A percentile compares a stretch with the other conserved stretches of the same genome.
phyloP scores from a whole-genome alignment of 92 coral and sea anemone genomes.

The Diadumene lineata region DNA sequence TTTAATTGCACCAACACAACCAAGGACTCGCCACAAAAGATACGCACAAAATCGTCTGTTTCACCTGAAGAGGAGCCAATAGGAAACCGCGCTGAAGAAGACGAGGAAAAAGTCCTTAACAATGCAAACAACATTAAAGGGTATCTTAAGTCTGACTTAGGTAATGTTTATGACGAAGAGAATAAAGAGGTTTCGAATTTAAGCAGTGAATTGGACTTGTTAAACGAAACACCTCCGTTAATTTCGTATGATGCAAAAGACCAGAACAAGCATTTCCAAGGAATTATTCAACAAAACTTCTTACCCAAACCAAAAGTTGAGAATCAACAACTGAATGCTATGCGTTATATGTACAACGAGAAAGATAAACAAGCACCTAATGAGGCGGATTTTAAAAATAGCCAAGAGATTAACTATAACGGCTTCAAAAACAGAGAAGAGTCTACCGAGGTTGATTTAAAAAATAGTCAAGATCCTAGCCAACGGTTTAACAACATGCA shows the following conservation, averaged over 20 bases:
- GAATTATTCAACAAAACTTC: conserved; percentile 6
- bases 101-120: conserved; percentile 48
- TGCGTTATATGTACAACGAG: too few relatives aligned
- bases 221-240: not conserved
- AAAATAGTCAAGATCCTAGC: not conserved
- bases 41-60: conserved; percentile 20
- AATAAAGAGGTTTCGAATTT: conserved; percentile 42
- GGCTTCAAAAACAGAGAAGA: too few relatives aligned
- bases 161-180: conserved; percentile 49
- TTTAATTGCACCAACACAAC: conserved; percentile 27
- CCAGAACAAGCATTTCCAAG: conserved; percentile 28
- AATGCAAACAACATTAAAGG: conserved; percentile 43
- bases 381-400: too few relatives aligned
- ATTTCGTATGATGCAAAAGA: conserved; percentile 26
- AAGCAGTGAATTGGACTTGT: conserved; percentile 11
- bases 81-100: conserved; percentile 23
- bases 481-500: not conserved
- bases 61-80: conserved; percentile 24
- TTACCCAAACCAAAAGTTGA: too few relatives aligned
- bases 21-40: not conserved
- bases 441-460: not conserved
- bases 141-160: conserved; percentile 49
- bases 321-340: too few relatives aligned
- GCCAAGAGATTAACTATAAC: too few relatives aligned
- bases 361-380: too few relatives aligned